Conservation (phyloP, 2,797 vertebrate species). For the Mallotus villosus region DNA sequence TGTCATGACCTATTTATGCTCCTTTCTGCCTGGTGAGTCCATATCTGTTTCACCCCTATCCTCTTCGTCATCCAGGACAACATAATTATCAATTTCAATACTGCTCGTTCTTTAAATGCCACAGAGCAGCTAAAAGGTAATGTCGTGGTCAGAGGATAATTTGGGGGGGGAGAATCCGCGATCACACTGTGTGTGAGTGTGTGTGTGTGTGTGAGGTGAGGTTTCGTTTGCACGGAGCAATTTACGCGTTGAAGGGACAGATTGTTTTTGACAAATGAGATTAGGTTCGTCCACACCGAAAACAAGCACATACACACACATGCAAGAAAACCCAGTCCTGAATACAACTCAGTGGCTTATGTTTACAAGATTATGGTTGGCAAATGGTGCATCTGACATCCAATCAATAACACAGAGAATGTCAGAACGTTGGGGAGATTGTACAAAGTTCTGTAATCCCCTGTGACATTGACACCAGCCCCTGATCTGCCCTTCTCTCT, state of each 20-base stretch:
- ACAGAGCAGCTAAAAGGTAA: constrained; percentile 16
- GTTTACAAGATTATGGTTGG: constrained; percentile 51
- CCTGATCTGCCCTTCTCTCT: constrained; percentile 20
- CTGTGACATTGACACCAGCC: constrained; percentile 53
- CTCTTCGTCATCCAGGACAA: constrained; percentile 1
- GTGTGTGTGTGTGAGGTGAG: not conserved
- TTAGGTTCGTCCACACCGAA: constrained; percentile 18
- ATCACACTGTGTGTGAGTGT: constrained; percentile 15
- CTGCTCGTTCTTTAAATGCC: constrained; percentile 22
- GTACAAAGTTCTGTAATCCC: constrained; percentile 57
- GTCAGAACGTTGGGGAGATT: constrained; percentile 36
- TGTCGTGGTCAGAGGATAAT: constrained; percentile 16
- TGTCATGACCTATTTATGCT: constrained; percentile 13
- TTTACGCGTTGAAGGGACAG: constrained; percentile 37
- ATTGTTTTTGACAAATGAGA: constrained; percentile 54
- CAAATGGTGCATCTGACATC: constrained; percentile 59
- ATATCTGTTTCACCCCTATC: not conserved
- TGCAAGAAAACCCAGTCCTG: constrained; percentile 31
- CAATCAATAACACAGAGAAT: constrained; percentile 64
- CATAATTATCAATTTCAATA: constrained; percentile 19
- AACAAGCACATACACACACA: constrained; percentile 15
- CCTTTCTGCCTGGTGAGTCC: constrained; percentile 16
- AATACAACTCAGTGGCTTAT: constrained; percentile 69
- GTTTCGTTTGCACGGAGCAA: constrained; percentile 35
- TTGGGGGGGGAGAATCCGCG: constrained; percentile 20